phyloP scores from a whole-genome alignment of 2,113 vertebrate genomes.

The Daboia siamensis region DNA sequence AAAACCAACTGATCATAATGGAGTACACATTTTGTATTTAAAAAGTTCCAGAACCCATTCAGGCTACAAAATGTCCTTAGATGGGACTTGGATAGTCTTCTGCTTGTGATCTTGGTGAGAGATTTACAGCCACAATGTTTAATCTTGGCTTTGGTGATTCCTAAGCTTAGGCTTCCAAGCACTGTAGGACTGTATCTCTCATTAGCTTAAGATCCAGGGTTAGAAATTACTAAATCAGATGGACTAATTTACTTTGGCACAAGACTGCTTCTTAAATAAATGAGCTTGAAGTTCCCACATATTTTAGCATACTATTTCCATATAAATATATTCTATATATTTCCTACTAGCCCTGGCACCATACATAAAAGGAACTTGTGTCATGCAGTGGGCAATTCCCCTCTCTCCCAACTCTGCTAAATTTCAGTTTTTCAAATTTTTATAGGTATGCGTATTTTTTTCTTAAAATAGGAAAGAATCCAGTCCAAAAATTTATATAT shows the following conservation, averaged over 20 bases:
- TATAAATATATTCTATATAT: background rate
- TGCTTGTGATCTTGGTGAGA: background rate
- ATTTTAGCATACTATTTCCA: background rate
- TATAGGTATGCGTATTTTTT: background rate
- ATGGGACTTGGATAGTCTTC: background rate
- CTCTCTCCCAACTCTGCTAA: background rate
- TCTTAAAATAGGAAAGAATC: background rate
- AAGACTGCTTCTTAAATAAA: background rate
- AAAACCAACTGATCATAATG: background rate
- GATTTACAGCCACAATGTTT: background rate
- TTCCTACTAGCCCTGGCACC: background rate
- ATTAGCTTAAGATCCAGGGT: background rate
- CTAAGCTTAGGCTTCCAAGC: background rate
- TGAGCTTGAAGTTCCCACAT: background rate
- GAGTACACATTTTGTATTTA: background rate
- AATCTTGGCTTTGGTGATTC: background rate
- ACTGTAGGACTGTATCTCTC: background rate
- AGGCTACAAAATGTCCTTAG: background rate
- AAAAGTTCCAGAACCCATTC: background rate
- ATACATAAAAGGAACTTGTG: background rate
- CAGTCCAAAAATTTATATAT: background rate
- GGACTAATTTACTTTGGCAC: background rate
- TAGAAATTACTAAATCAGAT: background rate
- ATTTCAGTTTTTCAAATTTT: background rate
- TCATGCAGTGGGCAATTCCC: background rate